Base-by-base conservation (phyloP, 2,113 vertebrate species). In the Scomber japonicus region DNA sequence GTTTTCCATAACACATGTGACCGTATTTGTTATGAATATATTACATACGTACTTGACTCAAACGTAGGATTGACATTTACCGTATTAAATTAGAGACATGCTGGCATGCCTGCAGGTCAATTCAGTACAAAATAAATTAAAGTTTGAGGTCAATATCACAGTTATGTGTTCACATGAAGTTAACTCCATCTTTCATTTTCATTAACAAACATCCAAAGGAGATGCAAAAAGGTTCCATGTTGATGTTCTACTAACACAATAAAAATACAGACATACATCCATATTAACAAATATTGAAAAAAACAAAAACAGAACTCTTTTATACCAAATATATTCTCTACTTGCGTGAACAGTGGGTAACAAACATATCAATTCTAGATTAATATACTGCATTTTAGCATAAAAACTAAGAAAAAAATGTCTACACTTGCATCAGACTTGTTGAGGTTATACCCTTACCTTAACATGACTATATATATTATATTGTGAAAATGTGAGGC, bases 401-500 rank as follows among this genome's bases (percentile, higher is more conserved):
- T 51, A 5, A 14, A 45, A 17, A 51, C 0, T 4, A 11, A 53
- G 13, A 35, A 15, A 40, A 16, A 46, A 55, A 40, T 9, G 9
- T 7, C 35, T 40, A 40, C 8, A 40, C 35, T 40, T 6, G 35
- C 9, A 40, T 40, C 35, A 40, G 35, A 40, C 35, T 79, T 67
- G 45, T 72, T 63, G 24, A 7, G 4, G 19, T 72, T 63, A 9
- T 15, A 60, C 24, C 2, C 2, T 27, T 35, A 31, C 30, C 40
- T 56, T 57, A 17, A 61, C 40, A 69, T 70, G 24, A 62, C 46
- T 68, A 59, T n/a, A n/a, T n/a, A n/a, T n/a, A n/a, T n/a, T n/a
- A 35, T 35, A 35, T 35, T 6, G 31, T 35, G 31, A 35, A 35
- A 35, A 35, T 35, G 31, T 35, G 31, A 35, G 31, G 31, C 6